Base-by-base conservation (phyloP, 2,888 invertebrate species). In the Tineola bisselliella region DNA sequence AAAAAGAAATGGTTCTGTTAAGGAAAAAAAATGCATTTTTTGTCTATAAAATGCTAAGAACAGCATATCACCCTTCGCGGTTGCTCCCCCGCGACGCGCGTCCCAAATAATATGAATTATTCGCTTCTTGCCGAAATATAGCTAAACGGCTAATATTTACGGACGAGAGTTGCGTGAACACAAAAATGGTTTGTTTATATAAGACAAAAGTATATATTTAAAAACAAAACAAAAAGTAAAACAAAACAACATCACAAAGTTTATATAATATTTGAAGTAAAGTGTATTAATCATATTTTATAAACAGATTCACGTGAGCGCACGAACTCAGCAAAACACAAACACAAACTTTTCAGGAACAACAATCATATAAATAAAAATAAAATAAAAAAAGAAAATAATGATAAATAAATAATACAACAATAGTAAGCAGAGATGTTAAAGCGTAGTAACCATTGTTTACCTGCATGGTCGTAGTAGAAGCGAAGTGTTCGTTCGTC, bases 21-120 rank as follows among this genome's bases (percentile, higher is more conserved):
- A 25, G 25, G 25, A 25, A 25, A 25, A 33, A 43, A 43, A n/a
- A 43, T 43, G 43, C 43, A 43, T 43, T 43, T 43, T 43, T 43
- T n/a, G 12, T n/a, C 3, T n/a, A 3, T 5, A 43, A 43, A 43
- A n/a, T 13, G 2, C 15, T 17, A 3, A 10, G 2, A 48, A 48
- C 12, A 48, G 15, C 6, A 48, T 15, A 48, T 12, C 48, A 48
- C 48, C 48, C 48, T 48, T 48, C 48, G 48, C 48, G 8, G 2
- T 38, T 48, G 48, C 48, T 48, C 48, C 48, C 48, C 48, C 48
- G 48, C 48, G 48, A 8, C 48, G 48, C 48, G 48, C 48, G 48
- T 48, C 48, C 48, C 17, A 48, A 48, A 48, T 48, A 15, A 48
- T 48, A 48, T 17, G 17, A 48, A 17, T 48, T 17, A 17, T 48